Evolutionary conservation across 2,113 vertebrate species (phyloP).

Genomic region (Otis tarda): DNA sequence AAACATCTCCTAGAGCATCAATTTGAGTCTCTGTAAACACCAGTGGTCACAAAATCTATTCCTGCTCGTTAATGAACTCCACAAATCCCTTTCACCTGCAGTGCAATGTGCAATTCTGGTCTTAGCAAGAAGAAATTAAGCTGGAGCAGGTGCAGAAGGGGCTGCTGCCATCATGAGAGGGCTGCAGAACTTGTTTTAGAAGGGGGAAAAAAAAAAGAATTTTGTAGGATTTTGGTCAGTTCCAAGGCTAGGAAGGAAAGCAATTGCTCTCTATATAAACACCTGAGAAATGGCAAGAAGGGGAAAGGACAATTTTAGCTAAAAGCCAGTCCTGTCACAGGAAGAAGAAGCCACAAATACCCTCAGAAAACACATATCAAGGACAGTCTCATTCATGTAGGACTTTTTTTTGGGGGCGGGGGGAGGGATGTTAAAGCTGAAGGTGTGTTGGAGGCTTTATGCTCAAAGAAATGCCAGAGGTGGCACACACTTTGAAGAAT

Average conservation of each 20-base stretch:
- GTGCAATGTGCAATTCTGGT: background rate
- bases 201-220: rapidly evolving
- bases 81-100: background rate
- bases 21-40: rapidly evolving
- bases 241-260: background rate
- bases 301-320: background rate
- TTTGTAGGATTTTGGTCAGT: background rate
- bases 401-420: background rate
- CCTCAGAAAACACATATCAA: background rate
- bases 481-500: background rate
- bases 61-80: background rate
- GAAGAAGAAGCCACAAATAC: background rate
- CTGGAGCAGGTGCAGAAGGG: background rate
- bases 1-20: background rate
- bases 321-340: background rate
- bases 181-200: background rate
- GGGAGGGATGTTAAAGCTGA: background rate
- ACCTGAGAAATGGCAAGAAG: background rate
- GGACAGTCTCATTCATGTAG: rapidly evolving
- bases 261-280: background rate
- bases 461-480: background rate
- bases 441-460: background rate
- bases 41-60: background rate
- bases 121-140: background rate
- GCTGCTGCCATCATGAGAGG: background rate